Conservation (phyloP, 1,140 invertebrate genomes). For the Eulimnadia texana region DNA sequence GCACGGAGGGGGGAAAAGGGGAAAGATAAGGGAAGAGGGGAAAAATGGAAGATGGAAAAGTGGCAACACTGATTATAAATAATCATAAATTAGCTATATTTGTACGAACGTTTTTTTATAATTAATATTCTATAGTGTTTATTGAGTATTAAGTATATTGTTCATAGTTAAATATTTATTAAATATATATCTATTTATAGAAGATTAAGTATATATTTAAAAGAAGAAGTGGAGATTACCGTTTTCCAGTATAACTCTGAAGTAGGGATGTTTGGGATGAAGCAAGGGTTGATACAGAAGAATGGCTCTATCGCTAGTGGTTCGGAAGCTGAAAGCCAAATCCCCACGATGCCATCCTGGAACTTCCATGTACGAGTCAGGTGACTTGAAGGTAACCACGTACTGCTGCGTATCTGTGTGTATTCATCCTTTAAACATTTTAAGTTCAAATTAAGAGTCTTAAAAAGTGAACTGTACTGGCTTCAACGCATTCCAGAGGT, state of each 20-base stretch:
- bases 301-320: slow-evolving; percentile 74
- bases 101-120: no score
- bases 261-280: slow-evolving; percentile 70
- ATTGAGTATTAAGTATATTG: no score
- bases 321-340: slow-evolving; percentile 81
- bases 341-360: slow-evolving; percentile 69
- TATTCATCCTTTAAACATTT: not conserved
- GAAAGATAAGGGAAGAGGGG: no score
- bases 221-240: slow-evolving; percentile 35
- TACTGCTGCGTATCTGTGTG: slow-evolving; percentile 72
- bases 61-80: not conserved
- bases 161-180: no score
- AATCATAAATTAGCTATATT: no score
- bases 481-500: slow-evolving; percentile 82
- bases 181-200: not conserved
- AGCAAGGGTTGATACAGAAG: slow-evolving; percentile 79
- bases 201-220: not conserved
- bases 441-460: no score
- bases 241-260: slow-evolving; percentile 72
- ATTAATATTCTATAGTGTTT: no score
- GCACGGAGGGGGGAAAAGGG: no score
- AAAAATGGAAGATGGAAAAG: no score
- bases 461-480: slow-evolving; percentile 53
- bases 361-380: slow-evolving; percentile 78
- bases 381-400: slow-evolving; percentile 83